phyloP scores from a whole-genome alignment of 2,888 invertebrate species.

The Amblyjoppa proteus region DNA sequence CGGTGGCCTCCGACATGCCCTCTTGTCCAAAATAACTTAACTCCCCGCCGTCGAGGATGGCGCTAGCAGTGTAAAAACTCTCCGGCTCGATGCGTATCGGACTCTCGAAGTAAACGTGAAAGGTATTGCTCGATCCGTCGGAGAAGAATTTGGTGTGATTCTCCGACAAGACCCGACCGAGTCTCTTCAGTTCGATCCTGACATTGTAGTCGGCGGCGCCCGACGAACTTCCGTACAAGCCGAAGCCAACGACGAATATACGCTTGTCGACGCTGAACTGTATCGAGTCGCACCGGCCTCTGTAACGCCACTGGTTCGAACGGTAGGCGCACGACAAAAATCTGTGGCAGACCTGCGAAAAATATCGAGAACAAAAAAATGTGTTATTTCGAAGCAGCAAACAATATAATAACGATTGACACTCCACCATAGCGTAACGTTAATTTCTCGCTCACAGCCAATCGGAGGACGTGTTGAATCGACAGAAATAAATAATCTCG shows the following conservation, averaged over 20 bases:
- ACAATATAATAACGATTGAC: not conserved
- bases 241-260: conserved; percentile 98
- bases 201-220: conserved; percentile 98
- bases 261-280: conserved; percentile 98
- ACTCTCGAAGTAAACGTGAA: conserved; percentile 94
- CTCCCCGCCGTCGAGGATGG: conserved; percentile 96
- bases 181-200: conserved; percentile 96
- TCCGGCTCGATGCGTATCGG: conserved; percentile 97
- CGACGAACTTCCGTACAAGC: conserved; percentile 97
- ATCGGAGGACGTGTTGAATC: not conserved
- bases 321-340: conserved; percentile 98
- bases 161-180: conserved; percentile 95
- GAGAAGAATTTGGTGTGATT: conserved; percentile 98
- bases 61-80: conserved; percentile 97
- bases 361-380: conserved; percentile 49
- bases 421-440: not conserved
- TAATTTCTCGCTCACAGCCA: not conserved
- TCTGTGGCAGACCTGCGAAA: conserved; percentile 94
- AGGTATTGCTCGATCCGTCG: conserved; percentile 98
- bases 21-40: conserved; percentile 99
- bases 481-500: not conserved
- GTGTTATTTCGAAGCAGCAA: not conserved
- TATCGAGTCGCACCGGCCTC: conserved; percentile 98
- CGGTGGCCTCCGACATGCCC: conserved; percentile 97
- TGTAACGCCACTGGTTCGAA: conserved; percentile 98